Conservation (phyloP, 2,113 vertebrate genomes). For the Clinocottus analis region DNA sequence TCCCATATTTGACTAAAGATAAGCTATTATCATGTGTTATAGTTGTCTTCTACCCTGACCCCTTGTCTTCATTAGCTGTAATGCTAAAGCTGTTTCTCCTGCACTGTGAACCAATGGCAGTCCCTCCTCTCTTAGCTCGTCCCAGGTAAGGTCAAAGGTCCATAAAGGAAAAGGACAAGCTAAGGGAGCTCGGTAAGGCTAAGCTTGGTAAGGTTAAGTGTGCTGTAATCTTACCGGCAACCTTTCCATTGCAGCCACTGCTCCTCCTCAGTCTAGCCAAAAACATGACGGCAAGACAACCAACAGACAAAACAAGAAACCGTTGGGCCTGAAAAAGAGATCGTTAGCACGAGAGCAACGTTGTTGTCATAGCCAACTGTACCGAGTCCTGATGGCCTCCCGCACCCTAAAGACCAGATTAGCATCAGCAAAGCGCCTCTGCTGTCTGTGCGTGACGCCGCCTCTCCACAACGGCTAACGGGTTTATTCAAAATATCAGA, state of each 20-base stretch:
- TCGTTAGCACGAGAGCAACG: constrained; percentile 24
- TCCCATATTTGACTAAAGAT: not conserved
- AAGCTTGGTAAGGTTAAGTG: constrained; percentile 52
- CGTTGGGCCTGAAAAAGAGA: constrained; percentile 21
- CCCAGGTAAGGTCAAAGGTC: constrained; percentile 61
- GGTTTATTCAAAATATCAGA: constrained; percentile 59
- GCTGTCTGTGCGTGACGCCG: constrained; percentile 25
- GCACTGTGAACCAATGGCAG: not conserved
- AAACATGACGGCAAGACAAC: constrained; percentile 48
- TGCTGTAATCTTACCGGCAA: constrained; percentile 71
- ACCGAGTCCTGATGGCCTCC: no score
- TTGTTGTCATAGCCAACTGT: constrained; percentile 38
- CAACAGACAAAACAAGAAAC: constrained; percentile 30
- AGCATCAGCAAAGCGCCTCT: constrained; percentile 49
- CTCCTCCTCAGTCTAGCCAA: constrained; percentile 52
- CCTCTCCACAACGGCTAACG: constrained; percentile 43
- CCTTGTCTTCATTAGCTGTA: not conserved
- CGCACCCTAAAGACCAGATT: constrained; percentile 52
- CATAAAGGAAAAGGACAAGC: constrained; percentile 45
- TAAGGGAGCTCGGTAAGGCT: constrained; percentile 51
- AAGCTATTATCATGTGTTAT: not conserved
- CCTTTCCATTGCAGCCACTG: constrained; percentile 61
- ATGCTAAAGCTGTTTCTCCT: not conserved
- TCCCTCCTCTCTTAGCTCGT: constrained; percentile 22
- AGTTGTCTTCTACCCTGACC: not conserved